phyloP scores from a whole-genome alignment of 1,140 invertebrate genomes.

The Zaprionus kolodkinae region DNA sequence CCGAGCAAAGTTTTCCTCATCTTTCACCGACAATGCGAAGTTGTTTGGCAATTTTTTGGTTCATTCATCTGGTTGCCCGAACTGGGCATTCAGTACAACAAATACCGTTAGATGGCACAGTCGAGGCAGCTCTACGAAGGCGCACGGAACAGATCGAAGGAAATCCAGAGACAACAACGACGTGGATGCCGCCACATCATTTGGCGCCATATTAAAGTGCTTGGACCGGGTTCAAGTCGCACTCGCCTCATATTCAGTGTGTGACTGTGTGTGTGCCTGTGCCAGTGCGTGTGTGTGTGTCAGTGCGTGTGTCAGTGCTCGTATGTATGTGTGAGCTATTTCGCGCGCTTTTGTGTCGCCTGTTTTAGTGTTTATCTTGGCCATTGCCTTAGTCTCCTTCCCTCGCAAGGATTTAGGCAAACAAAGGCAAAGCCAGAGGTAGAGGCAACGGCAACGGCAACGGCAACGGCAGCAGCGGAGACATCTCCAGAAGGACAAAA shows the following conservation, averaged over 20 bases:
- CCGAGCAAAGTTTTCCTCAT: conserved; percentile 61
- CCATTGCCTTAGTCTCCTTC: conserved; percentile 30
- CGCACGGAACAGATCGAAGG: conserved; percentile 28
- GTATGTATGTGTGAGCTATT: conserved; percentile 53
- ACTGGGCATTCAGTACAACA: conserved; percentile 56
- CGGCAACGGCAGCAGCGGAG: conserved; percentile 11
- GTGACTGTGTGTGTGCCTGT: neutral
- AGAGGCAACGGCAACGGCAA: conserved; percentile 13
- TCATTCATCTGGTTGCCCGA: conserved; percentile 66
- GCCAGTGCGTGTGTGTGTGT: conserved; percentile 12
- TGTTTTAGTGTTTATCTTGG: conserved; percentile 51
- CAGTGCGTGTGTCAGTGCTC: conserved; percentile 19
- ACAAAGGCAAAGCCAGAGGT: conserved; percentile 34
- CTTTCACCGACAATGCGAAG: conserved; percentile 60
- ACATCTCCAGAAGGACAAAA: conserved; percentile 2
- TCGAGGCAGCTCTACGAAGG: conserved; percentile 38
- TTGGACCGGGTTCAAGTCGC: conserved; percentile 48
- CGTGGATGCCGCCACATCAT: conserved; percentile 48
- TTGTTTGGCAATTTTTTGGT: conserved; percentile 64
- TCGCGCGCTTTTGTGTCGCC: conserved; percentile 77
- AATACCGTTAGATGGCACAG: conserved; percentile 67
- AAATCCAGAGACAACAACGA: conserved; percentile 41
- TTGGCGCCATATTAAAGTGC: conserved; percentile 75
- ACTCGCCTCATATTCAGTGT: conserved; percentile 16
- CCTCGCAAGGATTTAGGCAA: conserved; percentile 26